These are phyloP conservation scores for Microtus pennsylvanicus DNA, from an alignment of 2,113 vertebrate genomes.

Conservation along the genomic window DNA sequence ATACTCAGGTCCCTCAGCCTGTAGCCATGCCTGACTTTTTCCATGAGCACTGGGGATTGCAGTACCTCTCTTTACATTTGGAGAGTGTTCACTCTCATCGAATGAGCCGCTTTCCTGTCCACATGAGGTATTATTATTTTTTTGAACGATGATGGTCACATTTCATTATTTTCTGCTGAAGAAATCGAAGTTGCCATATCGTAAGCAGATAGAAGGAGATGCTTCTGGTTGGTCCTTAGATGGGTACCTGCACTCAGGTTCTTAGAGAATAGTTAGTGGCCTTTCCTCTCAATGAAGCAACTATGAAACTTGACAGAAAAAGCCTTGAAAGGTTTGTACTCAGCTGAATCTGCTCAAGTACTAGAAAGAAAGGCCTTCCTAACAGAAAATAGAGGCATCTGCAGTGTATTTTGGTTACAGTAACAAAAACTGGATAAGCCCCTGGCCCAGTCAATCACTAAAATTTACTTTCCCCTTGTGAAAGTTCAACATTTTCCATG, in stretches of 20 bases:
- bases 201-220: neutral
- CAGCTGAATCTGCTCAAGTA: constrained; percentile 34
- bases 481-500: constrained; percentile 64
- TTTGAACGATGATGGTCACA: neutral
- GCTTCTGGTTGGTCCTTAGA: neutral
- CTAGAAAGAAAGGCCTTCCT: constrained; percentile 73
- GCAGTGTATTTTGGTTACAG: constrained; percentile 76
- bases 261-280: too few relatives aligned
- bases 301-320: constrained; percentile 38
- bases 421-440: constrained; percentile 77
- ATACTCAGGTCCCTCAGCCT: too few relatives aligned
- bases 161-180: neutral
- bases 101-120: neutral
- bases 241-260: accelerated
- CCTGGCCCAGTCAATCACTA: constrained; percentile 62
- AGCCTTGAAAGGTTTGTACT: constrained; percentile 71
- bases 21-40: neutral
- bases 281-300: neutral
- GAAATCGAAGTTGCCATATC: neutral
- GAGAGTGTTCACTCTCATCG: accelerated
- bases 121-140: neutral
- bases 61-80: neutral
- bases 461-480: constrained; percentile 57
- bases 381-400: constrained; percentile 72
- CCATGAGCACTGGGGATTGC: neutral